These are phyloP conservation scores for Drosophila pruinosa DNA, from an alignment of 1,140 invertebrate genomes.

Conservation along the genomic window DNA sequence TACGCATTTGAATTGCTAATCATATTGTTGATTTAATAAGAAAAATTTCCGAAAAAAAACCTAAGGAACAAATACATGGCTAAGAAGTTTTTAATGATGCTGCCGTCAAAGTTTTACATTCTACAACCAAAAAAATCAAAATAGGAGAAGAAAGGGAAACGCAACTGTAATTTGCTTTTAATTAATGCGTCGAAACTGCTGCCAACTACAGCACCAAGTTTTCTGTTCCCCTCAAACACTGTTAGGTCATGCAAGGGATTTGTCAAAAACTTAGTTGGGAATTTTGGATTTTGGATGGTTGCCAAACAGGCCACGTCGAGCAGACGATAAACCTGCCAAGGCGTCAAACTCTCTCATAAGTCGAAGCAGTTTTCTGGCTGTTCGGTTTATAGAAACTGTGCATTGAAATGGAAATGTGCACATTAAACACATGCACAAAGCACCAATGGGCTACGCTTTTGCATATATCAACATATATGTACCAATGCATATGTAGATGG, in stretches of 20 bases:
- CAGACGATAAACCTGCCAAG: conserved; percentile 33
- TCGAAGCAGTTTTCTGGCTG: neutral
- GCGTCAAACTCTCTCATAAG: conserved; percentile 12
- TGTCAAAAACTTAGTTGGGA: conserved; percentile 12
- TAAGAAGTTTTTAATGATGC: conserved; percentile 79
- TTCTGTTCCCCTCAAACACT: neutral
- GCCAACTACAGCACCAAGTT: conserved; percentile 32
- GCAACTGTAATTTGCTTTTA: conserved; percentile 70
- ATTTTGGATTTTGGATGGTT: conserved; percentile 11
- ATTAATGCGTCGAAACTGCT: conserved; percentile 59
- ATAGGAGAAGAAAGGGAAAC: conserved; percentile 13
- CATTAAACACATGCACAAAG: conserved; percentile 13
- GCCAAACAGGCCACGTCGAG: conserved; percentile 19
- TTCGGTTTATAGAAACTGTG: conserved; percentile 11
- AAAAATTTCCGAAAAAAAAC: conserved; percentile 21
- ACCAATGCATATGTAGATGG: neutral
- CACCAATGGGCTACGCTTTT: neutral
- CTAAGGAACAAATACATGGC: conserved; percentile 6
- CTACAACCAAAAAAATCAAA: neutral
- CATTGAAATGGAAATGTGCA: conserved; percentile 31
- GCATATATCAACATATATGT: neutral
- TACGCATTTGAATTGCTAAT: conserved; percentile 74
- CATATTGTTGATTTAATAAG: conserved; percentile 63
- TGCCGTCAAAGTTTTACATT: conserved; percentile 52
- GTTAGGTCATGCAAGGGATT: conserved; percentile 12